Percentiles rank a stretch among this genome's conserved stretches.
These are phyloP conservation scores for Lycocorax pyrrhopterus DNA, from an alignment of 2,113 vertebrate species.

Conservation along the genomic window DNA sequence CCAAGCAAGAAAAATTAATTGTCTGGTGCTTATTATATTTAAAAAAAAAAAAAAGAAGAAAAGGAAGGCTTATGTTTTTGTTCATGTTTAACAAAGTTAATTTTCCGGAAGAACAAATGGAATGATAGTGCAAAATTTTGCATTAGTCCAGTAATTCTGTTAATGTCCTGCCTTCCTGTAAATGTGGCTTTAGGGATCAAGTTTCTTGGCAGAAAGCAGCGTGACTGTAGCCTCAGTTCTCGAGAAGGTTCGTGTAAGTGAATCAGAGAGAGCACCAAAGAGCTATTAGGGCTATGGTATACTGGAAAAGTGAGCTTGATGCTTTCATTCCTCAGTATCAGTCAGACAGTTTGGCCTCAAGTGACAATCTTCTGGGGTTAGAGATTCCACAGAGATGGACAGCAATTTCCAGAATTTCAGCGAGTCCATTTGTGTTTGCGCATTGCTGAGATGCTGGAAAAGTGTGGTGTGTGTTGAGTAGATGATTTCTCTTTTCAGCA, in stretches of 20 bases:
- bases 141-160: neutral
- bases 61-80: neutral
- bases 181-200: neutral
- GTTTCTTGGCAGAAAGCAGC: constrained; percentile 19
- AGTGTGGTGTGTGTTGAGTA: neutral
- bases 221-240: neutral
- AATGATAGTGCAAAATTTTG: neutral
- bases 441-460: neutral
- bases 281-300: neutral
- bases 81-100: neutral
- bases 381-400: neutral
- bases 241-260: neutral
- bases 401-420: neutral
- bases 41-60: neutral
- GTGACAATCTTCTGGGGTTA: neutral
- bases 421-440: neutral
- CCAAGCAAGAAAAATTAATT: neutral
- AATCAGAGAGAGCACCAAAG: neutral
- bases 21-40: neutral
- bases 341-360: neutral
- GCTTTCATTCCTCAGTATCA: neutral
- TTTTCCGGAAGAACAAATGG: neutral
- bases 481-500: neutral
- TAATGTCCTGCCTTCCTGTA: neutral
- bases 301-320: neutral